Evolutionary conservation across 30 jellyfish, hydroid and myxozoan species (phyloP).

Genomic region (Aurelia sp.): DNA sequence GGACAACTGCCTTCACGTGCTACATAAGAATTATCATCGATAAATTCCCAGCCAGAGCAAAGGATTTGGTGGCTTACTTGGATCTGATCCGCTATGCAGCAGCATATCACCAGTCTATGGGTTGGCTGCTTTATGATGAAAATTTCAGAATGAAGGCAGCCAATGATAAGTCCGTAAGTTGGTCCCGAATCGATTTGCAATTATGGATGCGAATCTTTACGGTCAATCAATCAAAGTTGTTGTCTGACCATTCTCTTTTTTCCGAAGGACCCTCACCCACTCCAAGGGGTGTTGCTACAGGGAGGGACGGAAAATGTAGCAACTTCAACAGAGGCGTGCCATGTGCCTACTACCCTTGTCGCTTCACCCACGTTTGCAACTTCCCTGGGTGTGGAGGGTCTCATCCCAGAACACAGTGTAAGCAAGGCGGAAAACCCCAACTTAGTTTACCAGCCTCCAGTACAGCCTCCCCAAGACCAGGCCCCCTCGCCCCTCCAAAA

Average conservation of each 20-base stretch:
- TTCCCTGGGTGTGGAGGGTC: not conserved
- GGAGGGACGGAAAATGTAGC: constrained; percentile 9
- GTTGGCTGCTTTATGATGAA: constrained; percentile 24
- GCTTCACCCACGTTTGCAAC: not conserved
- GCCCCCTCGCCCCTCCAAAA: too few relatives aligned
- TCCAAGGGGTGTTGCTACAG: not conserved
- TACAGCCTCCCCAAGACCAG: too few relatives aligned
- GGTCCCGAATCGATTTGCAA: constrained; percentile 2
- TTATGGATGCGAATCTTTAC: not conserved
- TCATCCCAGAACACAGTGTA: not conserved
- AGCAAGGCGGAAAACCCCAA: not conserved
- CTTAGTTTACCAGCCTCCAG: not conserved
- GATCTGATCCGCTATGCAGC: constrained; percentile 25
- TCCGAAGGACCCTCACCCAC: not conserved
- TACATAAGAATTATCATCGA: constrained; percentile 1
- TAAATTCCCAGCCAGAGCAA: not conserved
- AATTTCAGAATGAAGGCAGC: constrained; percentile 30
- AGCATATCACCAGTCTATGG: constrained; percentile 12
- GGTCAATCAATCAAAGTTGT: not conserved
- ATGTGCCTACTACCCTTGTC: constrained; percentile 3
- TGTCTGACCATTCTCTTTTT: constrained; percentile 6
- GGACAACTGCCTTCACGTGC: constrained; percentile 24
- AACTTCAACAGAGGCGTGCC: not conserved
- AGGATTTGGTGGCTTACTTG: constrained; percentile 12
- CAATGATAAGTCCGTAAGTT: constrained; percentile 6